Conservation (phyloP, 2,888 invertebrate species). For the Leucoma salicis region DNA sequence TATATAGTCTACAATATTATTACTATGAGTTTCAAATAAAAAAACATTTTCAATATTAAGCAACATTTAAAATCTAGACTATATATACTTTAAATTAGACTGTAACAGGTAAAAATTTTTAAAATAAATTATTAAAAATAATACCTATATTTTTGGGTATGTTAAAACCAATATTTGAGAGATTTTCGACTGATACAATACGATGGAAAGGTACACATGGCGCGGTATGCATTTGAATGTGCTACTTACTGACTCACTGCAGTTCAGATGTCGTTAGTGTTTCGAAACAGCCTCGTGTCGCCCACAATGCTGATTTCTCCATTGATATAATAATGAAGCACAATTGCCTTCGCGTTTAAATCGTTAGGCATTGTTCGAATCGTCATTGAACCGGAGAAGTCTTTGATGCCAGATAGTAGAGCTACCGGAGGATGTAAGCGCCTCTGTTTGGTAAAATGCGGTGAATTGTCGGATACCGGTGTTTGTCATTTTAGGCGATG, state of each 20-base stretch:
- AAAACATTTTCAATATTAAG: no score
- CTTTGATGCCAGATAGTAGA: conserved; percentile 43
- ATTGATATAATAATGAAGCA: conserved; percentile 66
- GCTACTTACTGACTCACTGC: conserved; percentile 54
- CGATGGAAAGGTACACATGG: conserved; percentile 21
- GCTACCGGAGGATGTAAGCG: conserved; percentile 41
- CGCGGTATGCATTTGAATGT: conserved; percentile 55
- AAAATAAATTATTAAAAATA: no score
- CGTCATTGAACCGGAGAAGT: conserved; percentile 66
- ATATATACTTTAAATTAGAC: no score
- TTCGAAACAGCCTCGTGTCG: conserved; percentile 54
- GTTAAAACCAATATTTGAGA: no score
- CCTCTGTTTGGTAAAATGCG: conserved; percentile 24
- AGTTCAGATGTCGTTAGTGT: conserved; percentile 43
- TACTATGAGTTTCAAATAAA: no score
- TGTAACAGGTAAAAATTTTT: no score
- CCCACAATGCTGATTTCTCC: conserved; percentile 71
- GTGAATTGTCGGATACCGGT: conserved; percentile 14
- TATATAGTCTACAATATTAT: no score
- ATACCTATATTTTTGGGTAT: no score
- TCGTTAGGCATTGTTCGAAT: conserved; percentile 61
- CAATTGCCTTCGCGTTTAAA: conserved; percentile 55
- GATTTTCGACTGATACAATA: no score
- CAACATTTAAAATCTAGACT: no score
- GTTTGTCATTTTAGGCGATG: conserved; percentile 14